These are phyloP conservation scores for Linnaemya tessellans DNA, from an alignment of 2,888 invertebrate species.

Conservation along the genomic window DNA sequence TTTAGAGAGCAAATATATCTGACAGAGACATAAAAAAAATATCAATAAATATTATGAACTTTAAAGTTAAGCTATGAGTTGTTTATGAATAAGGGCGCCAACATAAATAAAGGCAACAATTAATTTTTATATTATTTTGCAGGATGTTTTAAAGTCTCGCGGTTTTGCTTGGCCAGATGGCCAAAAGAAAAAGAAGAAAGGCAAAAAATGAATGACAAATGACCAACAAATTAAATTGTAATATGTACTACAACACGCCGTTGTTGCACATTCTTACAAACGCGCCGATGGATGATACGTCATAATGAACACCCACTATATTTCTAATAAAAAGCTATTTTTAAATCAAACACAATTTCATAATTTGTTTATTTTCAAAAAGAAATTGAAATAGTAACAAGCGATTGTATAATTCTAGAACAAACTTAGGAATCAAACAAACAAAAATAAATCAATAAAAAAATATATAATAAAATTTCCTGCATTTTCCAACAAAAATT, in stretches of 20 bases:
- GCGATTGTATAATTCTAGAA: slow-evolving; percentile 66
- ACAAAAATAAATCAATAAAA: slow-evolving; percentile 22
- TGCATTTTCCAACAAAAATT: slow-evolving; percentile 39
- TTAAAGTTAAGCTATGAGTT: too few species aligned
- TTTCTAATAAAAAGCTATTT: slow-evolving; percentile 60
- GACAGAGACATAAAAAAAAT: too few species aligned
- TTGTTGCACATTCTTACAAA: not conserved
- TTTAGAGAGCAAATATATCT: too few species aligned
- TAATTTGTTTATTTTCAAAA: slow-evolving; percentile 43
- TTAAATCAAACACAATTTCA: slow-evolving; percentile 50
- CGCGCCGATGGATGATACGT: slow-evolving; percentile 24
- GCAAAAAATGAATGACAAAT: slow-evolving; percentile 84
- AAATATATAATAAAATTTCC: slow-evolving; percentile 31
- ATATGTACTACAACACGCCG: not conserved
- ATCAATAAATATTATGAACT: too few species aligned
- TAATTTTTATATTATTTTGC: slow-evolving; percentile 74
- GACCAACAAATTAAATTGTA: not conserved
- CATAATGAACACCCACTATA: slow-evolving; percentile 42
- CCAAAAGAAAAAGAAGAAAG: slow-evolving; percentile 94
- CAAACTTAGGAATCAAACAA: slow-evolving; percentile 27
- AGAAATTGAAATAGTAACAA: slow-evolving; percentile 40
- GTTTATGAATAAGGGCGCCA: too few species aligned
- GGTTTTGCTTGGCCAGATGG: slow-evolving; percentile 96
- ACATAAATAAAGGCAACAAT: not conserved
- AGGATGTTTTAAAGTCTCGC: slow-evolving; percentile 91